A percentile compares a stretch with the other conserved stretches of the same genome.
phyloP scores from a whole-genome alignment of 2,797 vertebrate genomes.

The Fratercula arctica region DNA sequence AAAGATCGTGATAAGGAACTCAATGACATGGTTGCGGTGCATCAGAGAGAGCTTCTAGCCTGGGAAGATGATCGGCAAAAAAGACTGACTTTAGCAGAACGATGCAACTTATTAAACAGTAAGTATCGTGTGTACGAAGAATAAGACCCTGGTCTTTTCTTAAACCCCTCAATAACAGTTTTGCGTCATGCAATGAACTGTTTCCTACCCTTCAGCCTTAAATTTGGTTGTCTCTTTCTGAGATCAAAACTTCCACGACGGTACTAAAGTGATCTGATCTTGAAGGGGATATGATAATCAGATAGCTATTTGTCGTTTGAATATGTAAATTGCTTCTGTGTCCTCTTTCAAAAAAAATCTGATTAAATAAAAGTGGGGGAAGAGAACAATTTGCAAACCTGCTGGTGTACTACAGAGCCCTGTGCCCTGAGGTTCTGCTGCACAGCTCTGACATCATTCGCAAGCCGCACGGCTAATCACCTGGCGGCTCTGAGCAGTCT shows the following conservation, averaged over 20 bases:
- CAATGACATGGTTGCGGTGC: constrained; percentile 83
- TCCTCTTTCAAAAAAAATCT: background rate
- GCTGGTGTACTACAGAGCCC: background rate
- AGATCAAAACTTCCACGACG: background rate
- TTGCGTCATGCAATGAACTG: background rate
- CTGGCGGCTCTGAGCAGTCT: background rate
- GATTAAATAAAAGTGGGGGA: background rate
- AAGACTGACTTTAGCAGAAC: constrained; percentile 80
- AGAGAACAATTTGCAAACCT: background rate
- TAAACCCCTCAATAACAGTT: background rate
- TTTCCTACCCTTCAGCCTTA: background rate
- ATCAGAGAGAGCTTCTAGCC: constrained; percentile 82
- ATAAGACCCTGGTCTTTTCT: background rate
- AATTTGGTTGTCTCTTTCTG: background rate
- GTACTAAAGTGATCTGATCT: background rate
- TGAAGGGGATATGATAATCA: background rate
- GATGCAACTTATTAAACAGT: constrained; percentile 82
- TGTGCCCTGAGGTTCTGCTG: background rate
- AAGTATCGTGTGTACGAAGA: background rate
- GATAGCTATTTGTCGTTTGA: background rate
- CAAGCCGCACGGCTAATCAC: background rate
- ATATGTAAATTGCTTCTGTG: background rate
- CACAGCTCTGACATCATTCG: background rate
- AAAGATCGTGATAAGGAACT: constrained; percentile 87
- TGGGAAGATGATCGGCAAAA: constrained; percentile 88